Percentiles rank a stretch among this genome's conserved stretches.
These are phyloP conservation scores for Irena cyanogastra DNA, from an alignment of 2,113 vertebrate species.

Conservation along the genomic window DNA sequence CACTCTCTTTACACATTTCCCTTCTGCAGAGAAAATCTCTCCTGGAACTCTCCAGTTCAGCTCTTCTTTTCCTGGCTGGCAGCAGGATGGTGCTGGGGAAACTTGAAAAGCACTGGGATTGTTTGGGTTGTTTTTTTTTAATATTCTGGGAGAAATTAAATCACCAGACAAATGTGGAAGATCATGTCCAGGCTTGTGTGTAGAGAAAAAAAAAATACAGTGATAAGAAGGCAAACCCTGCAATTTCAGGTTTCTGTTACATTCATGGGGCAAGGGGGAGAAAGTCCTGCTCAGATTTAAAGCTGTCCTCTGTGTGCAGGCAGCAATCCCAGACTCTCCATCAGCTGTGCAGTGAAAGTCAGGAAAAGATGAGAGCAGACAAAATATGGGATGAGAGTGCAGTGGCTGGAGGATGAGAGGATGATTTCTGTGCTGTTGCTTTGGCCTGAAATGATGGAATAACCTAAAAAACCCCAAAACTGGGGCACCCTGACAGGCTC, in stretches of 20 bases:
- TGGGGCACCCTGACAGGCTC: not conserved
- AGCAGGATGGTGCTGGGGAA: not conserved
- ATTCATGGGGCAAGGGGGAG: not conserved
- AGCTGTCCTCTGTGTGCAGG: not conserved
- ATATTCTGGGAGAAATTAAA: not conserved
- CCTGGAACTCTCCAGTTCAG: not conserved
- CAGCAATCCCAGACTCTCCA: slow-evolving; percentile 31
- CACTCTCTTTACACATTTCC: not conserved
- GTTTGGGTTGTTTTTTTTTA: not conserved
- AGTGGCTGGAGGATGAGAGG: not conserved
- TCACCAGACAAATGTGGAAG: not conserved
- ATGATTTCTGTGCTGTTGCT: slow-evolving; percentile 50
- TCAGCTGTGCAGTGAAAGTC: slow-evolving; percentile 31
- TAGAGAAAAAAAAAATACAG: not conserved
- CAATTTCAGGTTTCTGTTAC: not conserved
- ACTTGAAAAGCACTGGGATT: not conserved
- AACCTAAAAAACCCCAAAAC: not conserved
- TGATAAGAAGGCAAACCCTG: slow-evolving; percentile 9
- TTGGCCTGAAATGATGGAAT: not conserved
- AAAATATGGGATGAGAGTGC: slow-evolving; percentile 54
- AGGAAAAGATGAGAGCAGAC: slow-evolving; percentile 17
- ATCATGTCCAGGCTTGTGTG: not conserved
- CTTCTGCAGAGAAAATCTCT: not conserved
- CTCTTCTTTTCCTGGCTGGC: not conserved
- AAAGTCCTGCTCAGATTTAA: not conserved